Base-by-base conservation (phyloP, 2,113 vertebrate species). In the Atrichornis clamosus region DNA sequence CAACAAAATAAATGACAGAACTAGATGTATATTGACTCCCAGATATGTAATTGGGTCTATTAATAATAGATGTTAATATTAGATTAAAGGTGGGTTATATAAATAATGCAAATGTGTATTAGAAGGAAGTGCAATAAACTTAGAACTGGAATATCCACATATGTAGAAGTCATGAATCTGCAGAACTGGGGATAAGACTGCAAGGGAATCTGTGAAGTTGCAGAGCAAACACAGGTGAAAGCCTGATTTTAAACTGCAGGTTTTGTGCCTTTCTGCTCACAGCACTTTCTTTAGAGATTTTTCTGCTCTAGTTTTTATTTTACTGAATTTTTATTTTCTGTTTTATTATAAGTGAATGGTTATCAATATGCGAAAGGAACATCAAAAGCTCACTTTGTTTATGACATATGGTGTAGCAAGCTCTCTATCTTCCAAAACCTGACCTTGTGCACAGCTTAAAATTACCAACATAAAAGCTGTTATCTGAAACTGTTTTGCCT, bases 51-150 rank as follows among this genome's bases (percentile, higher is more conserved):
- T 91, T 92, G 27, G 12, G 33, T 87, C 42, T 77, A 89, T 97
- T 67, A 96, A 96, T 94, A 97, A 97, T 96, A 78, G 56, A 96
- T 97, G n/a, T 8, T 92, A 95, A 81, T 92, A 87, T 50, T 59
- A 91, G 73, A 88, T 77, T 94, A 95, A 87, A 84, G 77, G 93
- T 68, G 64, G 11, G 41, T 81, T 78, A 32, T 27, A 96, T 97
- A 95, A 97, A 97, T 96, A 94, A 96, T 97, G 82, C 58, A 97
- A 55, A 85, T 6, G 0, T 79, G 17, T 75, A 86, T 94, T 93
- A 97, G 60, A 67, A 89, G 21, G 42, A 86, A 90, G 21, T 59
- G 37, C 27, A 84, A 50, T 90, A 81, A 74, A 79, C 16, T 62
- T 77, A 44, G 53, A 81, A 88, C 35, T 90, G 41, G 75, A 90